These are phyloP conservation scores for Helostoma temminkii DNA, from an alignment of 2,797 vertebrate species.

Conservation along the genomic window DNA sequence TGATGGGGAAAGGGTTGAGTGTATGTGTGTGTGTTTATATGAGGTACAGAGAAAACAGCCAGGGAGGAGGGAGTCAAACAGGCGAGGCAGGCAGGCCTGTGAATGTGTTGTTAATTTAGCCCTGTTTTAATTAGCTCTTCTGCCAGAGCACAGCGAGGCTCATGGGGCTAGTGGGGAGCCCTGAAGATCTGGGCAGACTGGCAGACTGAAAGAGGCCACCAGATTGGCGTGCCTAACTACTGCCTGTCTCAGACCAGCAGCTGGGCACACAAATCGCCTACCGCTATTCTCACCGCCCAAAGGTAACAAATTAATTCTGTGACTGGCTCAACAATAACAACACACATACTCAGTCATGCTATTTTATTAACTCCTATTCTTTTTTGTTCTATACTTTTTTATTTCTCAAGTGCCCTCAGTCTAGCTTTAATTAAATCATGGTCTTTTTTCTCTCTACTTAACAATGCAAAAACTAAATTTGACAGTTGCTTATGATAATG, in stretches of 20 bases:
- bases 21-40: conserved; percentile 8
- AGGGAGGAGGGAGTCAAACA: conserved; percentile 52
- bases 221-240: conserved; percentile 70
- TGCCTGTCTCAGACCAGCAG: conserved; percentile 66
- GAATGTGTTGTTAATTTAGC: conserved; percentile 76
- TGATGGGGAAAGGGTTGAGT: conserved; percentile 43
- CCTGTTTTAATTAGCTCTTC: conserved; percentile 81
- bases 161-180: conserved; percentile 62
- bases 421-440: conserved; percentile 73
- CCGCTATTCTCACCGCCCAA: conserved; percentile 51
- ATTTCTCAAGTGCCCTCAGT: conserved; percentile 51
- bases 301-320: conserved; percentile 60
- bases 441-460: conserved; percentile 50
- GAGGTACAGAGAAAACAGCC: conserved; percentile 43
- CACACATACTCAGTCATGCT: conserved; percentile 38
- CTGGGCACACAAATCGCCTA: conserved; percentile 57
- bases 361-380: conserved; percentile 53
- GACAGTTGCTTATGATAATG: conserved; percentile 76
- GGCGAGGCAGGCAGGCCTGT: conserved; percentile 58
- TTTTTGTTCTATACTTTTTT: conserved; percentile 20
- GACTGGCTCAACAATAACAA: conserved; percentile 48
- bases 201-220: conserved; percentile 69
- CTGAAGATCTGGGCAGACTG: conserved; percentile 66
- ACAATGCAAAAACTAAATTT: conserved; percentile 67
- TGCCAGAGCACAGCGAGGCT: conserved; percentile 57